phyloP scores from a whole-genome alignment of 1,140 invertebrate genomes.

The Hirudo medicinalis region DNA sequence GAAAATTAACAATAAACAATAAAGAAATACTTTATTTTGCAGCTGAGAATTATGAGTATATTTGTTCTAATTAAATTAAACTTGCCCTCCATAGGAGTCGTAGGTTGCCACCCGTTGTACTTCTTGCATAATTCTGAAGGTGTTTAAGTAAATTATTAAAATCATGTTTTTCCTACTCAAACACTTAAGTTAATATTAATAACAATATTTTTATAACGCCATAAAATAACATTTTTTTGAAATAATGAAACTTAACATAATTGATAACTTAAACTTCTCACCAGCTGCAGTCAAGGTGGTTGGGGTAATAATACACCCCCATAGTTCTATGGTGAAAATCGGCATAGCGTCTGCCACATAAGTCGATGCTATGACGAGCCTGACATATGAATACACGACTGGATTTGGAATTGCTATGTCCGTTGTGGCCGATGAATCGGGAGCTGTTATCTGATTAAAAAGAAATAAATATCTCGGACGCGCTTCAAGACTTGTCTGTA shows the following conservation, averaged over 20 bases:
- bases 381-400: not conserved
- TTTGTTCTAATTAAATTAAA: not conserved
- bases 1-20: too few species aligned
- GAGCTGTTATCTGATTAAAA: not conserved
- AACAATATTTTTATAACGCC: too few species aligned
- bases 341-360: not conserved
- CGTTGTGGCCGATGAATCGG: not conserved
- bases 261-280: not conserved
- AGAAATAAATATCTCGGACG: too few species aligned
- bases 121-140: constrained; percentile 3
- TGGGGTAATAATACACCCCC: not conserved
- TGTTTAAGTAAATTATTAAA: not conserved
- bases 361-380: not conserved
- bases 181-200: too few species aligned
- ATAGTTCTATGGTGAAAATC: not conserved
- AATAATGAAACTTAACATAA: too few species aligned
- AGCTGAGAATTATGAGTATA: too few species aligned
- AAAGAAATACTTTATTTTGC: too few species aligned
- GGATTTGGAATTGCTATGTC: not conserved
- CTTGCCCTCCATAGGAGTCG: not conserved
- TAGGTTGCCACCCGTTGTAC: not conserved
- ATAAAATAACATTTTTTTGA: too few species aligned
- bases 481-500: too few species aligned
- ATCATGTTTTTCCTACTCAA: not conserved
- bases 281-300: not conserved